These are phyloP conservation scores for Acanthopagrus latus DNA, from an alignment of 2,797 vertebrate species.

Conservation along the genomic window DNA sequence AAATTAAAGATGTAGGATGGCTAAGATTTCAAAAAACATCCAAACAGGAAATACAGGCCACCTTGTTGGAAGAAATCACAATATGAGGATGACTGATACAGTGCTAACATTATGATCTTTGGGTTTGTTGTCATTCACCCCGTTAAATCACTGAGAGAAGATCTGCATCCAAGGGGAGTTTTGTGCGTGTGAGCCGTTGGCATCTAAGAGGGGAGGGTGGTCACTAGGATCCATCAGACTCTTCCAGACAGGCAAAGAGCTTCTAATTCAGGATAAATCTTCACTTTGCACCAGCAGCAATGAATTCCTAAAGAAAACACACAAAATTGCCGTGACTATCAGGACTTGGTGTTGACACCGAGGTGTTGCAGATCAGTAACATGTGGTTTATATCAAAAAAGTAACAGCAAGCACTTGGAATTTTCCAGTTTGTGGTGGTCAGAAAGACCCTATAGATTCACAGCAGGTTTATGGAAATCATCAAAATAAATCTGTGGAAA, in stretches of 20 bases:
- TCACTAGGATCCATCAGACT: background rate
- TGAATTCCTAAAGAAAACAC: slow-evolving; percentile 46
- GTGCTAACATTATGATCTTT: background rate
- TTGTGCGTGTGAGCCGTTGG: slow-evolving; percentile 19
- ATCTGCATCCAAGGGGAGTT: slow-evolving; percentile 1
- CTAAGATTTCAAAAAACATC: background rate
- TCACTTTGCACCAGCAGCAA: slow-evolving; percentile 43
- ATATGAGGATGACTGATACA: background rate
- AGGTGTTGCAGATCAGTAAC: background rate
- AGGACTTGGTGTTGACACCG: too few species aligned
- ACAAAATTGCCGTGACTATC: background rate
- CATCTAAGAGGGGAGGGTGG: background rate
- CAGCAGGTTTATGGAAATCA: background rate
- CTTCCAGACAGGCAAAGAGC: background rate
- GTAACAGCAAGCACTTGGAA: background rate
- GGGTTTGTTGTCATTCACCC: background rate
- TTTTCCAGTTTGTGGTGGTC: too few species aligned
- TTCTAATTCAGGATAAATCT: slow-evolving; percentile 28
- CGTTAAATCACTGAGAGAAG: background rate
- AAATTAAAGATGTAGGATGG: background rate
- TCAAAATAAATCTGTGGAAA: background rate
- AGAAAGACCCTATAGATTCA: background rate
- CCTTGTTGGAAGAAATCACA: too few species aligned
- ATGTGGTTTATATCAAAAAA: background rate
- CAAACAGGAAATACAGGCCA: too few species aligned